Base-by-base conservation (phyloP, 2,797 vertebrate genomes). In the Falco peregrinus region DNA sequence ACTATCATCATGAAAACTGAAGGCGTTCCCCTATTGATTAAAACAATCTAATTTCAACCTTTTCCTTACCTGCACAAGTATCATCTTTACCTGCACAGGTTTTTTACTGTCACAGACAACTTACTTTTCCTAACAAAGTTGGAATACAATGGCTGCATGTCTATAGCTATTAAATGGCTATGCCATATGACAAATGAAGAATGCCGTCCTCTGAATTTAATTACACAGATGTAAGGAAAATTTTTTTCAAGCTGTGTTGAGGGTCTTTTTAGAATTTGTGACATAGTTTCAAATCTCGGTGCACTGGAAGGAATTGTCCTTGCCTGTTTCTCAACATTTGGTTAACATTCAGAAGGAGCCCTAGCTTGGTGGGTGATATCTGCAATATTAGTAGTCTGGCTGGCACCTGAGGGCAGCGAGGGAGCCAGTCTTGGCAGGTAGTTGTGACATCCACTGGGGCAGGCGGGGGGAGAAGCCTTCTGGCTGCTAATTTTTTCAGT, bases 401-500 rank as follows among this genome's bases (percentile, higher is more conserved):
- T 76, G 74, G 54, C 21, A 25, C 33, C 24, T 54, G 48, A 50
- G 43, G 53, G 47, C 39, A 56, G 51, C 0, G 9, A 77, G 37
- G n/a, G 22, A n/a, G 18, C 87, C 39, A 26, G 29, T 70, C 69
- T 80, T n/a, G 35, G 18, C 47, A 85, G 47, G 61, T 18, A 79
- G 17, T 50, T 61, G 22, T 70, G 31, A 93, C 5, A 13, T 74
- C 75, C 39, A 37, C 28, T 5, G 51, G 90, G 82, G 65, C 48
- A 81, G 22, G 92, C 31, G 57, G 25, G 4, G 53, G 80, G 56
- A 51, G 82, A 93, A 94, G 61, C 35, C n/a, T 86, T 76, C 31
- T 90, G 71, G 41, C 28, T 60, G 75, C 57, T 65, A 71, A n/a
- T 92, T 73, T 94, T 92, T 93, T 79, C 90, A 51, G 20, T 90